A percentile compares a stretch with the other conserved stretches of the same genome.
phyloP scores from a whole-genome alignment of 1,140 invertebrate genomes.

The Theocolax elegans region DNA sequence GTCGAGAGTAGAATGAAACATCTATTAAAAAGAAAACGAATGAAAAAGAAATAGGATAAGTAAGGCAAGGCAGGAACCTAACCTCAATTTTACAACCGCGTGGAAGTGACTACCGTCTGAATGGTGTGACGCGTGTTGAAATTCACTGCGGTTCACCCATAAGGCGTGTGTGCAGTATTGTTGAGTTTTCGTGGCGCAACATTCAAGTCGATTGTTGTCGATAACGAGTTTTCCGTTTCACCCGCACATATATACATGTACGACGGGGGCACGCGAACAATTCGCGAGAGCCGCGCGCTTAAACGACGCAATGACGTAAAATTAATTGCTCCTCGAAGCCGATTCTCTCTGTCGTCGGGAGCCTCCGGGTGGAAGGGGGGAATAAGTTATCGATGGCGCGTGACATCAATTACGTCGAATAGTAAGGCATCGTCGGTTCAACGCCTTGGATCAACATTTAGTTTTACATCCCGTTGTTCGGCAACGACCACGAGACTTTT shows the following conservation, averaged over 20 bases:
- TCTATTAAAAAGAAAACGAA: too few species aligned
- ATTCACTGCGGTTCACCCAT: conserved; percentile 11
- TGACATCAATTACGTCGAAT: conserved; percentile 15
- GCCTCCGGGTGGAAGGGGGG: too few species aligned
- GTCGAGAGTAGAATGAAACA: too few species aligned
- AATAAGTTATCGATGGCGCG: conserved; percentile 12
- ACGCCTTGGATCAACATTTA: too few species aligned
- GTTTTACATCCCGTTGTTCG: too few species aligned
- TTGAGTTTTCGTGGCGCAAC: conserved; percentile 19
- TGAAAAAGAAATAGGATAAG: too few species aligned
- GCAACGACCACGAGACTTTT: too few species aligned
- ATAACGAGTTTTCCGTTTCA: conserved; percentile 38
- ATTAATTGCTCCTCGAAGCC: conserved; percentile 17
- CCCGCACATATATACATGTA: neutral
- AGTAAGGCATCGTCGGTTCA: too few species aligned
- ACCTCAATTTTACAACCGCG: too few species aligned
- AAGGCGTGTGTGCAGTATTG: conserved; percentile 9
- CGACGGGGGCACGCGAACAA: neutral
- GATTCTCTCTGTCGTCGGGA: neutral
- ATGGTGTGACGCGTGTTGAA: neutral
- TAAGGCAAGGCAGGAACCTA: too few species aligned
- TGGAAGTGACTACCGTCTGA: neutral
- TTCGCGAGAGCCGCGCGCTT: neutral
- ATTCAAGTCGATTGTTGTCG: conserved; percentile 22
- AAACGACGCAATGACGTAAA: conserved; percentile 25